Conservation (phyloP, 2,797 vertebrate species). For the Phataginus tricuspis region DNA sequence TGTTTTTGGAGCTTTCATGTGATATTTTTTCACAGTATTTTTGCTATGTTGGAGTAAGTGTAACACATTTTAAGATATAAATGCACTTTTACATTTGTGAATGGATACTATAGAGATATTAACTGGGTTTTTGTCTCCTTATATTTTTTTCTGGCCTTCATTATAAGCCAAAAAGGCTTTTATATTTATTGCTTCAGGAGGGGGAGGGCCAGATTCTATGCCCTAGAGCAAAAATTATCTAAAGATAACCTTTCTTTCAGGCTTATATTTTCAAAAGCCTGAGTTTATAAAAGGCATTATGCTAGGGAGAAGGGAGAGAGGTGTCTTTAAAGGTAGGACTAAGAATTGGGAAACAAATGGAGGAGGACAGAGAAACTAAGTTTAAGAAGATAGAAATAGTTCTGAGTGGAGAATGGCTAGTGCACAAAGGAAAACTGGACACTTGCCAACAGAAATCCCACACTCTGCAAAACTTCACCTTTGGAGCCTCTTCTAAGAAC, state of each 20-base stretch:
- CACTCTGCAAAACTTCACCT: neutral
- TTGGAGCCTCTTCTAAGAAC: neutral
- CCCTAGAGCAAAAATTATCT: neutral
- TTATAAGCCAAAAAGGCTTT: neutral
- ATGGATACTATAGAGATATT: neutral
- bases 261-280: neutral
- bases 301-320: neutral
- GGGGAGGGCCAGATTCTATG: neutral
- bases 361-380: neutral
- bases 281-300: neutral
- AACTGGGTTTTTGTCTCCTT: neutral
- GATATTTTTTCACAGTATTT: neutral
- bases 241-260: neutral
- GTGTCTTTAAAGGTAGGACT: neutral
- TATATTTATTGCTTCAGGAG: neutral
- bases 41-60: neutral
- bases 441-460: neutral
- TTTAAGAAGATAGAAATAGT: neutral
- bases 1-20: neutral
- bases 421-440: neutral
- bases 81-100: neutral
- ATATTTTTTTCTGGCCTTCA: neutral
- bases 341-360: neutral
- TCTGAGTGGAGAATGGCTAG: neutral
- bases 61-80: conserved; percentile 27